Evolutionary conservation across 1,140 invertebrate genomes (phyloP).

Genomic region (Nasonia vitripennis): DNA sequence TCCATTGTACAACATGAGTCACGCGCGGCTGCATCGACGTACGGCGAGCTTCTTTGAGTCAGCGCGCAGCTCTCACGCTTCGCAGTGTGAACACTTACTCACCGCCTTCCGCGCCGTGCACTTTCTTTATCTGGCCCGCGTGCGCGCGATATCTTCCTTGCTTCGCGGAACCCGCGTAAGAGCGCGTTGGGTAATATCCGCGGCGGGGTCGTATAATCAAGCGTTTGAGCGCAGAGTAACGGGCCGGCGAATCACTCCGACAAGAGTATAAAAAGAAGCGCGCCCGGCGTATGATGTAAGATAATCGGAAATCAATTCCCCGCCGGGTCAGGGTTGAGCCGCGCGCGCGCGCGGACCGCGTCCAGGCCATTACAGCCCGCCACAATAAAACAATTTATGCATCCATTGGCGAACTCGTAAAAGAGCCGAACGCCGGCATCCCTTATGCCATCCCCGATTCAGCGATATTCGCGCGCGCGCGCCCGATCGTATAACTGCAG

Average conservation of each 20-base stretch:
- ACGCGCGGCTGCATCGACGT: no score
- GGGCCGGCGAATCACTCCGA: no score
- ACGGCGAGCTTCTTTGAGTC: background rate
- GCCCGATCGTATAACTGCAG: background rate
- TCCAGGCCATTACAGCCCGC: background rate
- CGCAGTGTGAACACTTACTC: no score
- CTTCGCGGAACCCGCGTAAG: no score
- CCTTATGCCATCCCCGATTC: background rate
- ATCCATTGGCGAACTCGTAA: conserved; percentile 5
- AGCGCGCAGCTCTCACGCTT: background rate
- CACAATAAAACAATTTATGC: conserved; percentile 18
- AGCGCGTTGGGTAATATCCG: background rate
- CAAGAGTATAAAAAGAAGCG: background rate
- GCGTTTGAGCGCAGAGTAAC: no score
- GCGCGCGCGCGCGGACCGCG: background rate
- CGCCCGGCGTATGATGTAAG: background rate
- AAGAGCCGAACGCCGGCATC: background rate
- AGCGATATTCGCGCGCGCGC: background rate
- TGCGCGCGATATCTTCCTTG: background rate
- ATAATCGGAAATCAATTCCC: conserved; percentile 24
- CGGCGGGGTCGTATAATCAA: background rate
- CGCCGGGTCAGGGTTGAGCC: background rate
- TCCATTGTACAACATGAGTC: background rate
- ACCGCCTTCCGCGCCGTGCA: no score
- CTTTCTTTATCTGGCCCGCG: background rate